These are phyloP conservation scores for Oreochromis grahami DNA, from an alignment of 2,797 vertebrate species.

Conservation along the genomic window DNA sequence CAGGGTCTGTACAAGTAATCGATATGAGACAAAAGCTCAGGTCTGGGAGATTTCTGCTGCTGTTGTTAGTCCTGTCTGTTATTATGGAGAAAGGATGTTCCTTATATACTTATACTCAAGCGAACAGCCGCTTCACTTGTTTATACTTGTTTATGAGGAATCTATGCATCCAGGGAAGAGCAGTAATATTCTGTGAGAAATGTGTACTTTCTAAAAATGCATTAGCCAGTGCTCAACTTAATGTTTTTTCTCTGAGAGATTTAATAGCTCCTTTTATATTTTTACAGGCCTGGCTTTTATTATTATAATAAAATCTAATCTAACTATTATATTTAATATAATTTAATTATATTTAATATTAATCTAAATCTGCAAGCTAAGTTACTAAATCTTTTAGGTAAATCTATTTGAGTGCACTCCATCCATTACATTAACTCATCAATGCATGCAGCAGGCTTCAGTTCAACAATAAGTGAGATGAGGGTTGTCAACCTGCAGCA, in stretches of 20 bases:
- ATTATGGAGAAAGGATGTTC: rapidly evolving
- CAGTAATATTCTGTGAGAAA: neutral
- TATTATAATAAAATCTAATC: neutral
- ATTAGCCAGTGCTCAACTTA: rapidly evolving
- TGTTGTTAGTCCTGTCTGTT: neutral
- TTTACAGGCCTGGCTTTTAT: neutral
- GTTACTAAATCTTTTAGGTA: neutral
- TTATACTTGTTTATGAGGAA: neutral
- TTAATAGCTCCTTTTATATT: neutral
- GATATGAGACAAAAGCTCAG: neutral
- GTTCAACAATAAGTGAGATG: neutral
- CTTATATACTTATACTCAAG: rapidly evolving
- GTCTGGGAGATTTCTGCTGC: neutral
- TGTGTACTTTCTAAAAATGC: neutral
- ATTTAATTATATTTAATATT: neutral
- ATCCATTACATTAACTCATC: neutral
- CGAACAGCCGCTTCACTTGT: rapidly evolving
- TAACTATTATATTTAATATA: neutral
- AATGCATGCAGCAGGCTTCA: rapidly evolving
- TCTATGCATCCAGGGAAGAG: neutral
- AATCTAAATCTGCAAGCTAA: rapidly evolving
- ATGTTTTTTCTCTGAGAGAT: neutral
- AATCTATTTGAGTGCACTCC: neutral
- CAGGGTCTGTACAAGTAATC: neutral
- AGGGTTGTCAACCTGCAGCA: rapidly evolving